Base-by-base conservation (phyloP, 2,113 vertebrate genomes). In the Alaudala cheleensis region DNA sequence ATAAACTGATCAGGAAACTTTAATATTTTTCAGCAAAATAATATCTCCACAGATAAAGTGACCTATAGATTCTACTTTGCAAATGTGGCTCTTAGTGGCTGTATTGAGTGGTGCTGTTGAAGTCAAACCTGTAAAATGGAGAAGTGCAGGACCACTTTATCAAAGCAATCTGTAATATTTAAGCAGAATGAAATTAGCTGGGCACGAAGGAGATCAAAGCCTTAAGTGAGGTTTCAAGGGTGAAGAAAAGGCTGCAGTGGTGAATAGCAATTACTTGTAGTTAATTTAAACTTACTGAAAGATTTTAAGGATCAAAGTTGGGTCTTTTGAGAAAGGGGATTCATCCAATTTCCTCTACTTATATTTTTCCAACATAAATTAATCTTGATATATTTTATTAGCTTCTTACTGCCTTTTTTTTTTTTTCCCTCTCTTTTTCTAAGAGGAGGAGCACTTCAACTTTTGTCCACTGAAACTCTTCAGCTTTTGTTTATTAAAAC, bases 211-310 rank as follows among this genome's bases (percentile, higher is more conserved):
- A 96, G 66, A 97, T 96, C 95, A 95, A 96, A 95, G 57, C 70
- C 40, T 86, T 73, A 86, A 90, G 92, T 93, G 81, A 78, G 65
- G 69, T 96, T 96, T n/a, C 0, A 2, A 92, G 86, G 73, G 84
- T 91, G 89, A 94, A 88, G 73, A 83, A 93, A 97, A 95, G 40
- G 26, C 90, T 93, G 50, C 78, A 65, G 31, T 86, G 78, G 57
- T 77, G 92, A 96, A 95, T 56, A 86, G 73, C 1, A 73, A 78
- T 94, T 90, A 66, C 92, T 93, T 70, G 85, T 86, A 88, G 90
- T 82, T 96, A 96, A 96, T 91, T 92, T 95, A 80, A 96, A 94
- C 67, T 90, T 88, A 88, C 88, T 47, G 65, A 66, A 92, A 79
- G 77, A 77, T 85, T 97, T 90, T 93, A 92, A 81, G 86, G 88